Base-by-base conservation (phyloP, 1,140 invertebrate species). In the Babylonia areolata region DNA sequence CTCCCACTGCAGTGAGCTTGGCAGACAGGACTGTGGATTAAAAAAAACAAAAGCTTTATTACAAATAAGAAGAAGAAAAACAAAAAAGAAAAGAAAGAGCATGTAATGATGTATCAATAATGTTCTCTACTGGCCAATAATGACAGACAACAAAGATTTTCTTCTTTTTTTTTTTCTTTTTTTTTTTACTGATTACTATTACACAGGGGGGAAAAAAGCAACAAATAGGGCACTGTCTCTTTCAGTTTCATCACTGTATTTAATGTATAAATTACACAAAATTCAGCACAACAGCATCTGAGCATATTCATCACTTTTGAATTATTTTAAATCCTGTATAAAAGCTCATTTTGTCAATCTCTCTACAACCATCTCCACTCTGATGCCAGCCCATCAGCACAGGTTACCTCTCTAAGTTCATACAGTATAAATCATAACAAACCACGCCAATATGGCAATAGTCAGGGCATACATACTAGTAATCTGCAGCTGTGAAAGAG, bases 1-100 rank as follows among this genome's bases (percentile, higher is more conserved):
- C 92, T 58, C 91, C 92, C 75, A 79, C 73, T n/a, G 86, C 79
- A 11, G 89, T 88, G 31, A 94, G 86, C 77, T 92, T 93, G 37
- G 93, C 93, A 17, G 92, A 93, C 46, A 85, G 84, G 42, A 93
- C 93, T 93, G 86, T 33, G 89, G 88, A 40, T 79, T 28, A 88
- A 20, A 86, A 75, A 73, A 85, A 69, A 51, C 17, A 83, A 3
- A 11, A 81, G 15, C n/a, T n/a, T 51, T 39, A 35, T 23, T 46
- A 42, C 12, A 58, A 69, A 40, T 35, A 78, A n/a, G 20, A 39
- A 82, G 20, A 37, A 31, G 23, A 79, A 40, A 40, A 40, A 6
- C 37, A 84, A n/a, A 46, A 28, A 46, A 75, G 69, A 42, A 51
- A 71, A 64, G 11, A n/a, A 80, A 6, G 3, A 80, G 23, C 46